A percentile compares a stretch with the other conserved stretches of the same genome.
phyloP scores from a whole-genome alignment of 2,888 invertebrate species.

The Oeneis ivallda region DNA sequence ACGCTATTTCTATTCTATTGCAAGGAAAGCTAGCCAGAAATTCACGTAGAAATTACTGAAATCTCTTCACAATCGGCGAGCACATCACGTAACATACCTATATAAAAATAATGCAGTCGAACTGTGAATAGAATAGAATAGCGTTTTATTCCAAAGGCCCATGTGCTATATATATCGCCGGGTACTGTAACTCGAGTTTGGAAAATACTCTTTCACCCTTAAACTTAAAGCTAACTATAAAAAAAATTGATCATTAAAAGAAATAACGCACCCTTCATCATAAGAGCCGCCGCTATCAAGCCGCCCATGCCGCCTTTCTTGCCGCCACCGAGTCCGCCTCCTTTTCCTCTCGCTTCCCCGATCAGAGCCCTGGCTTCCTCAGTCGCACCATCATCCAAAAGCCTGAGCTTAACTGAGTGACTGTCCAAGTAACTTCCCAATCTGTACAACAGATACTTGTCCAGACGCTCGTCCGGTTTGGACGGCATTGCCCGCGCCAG shows the following conservation, averaged over 20 bases:
- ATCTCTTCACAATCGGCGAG: no score
- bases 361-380: constrained; percentile 81
- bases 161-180: no score
- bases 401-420: constrained; percentile 86
- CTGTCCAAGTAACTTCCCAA: constrained; percentile 87
- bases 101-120: no score
- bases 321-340: constrained; percentile 70
- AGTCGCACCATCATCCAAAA: constrained; percentile 84
- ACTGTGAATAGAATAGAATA: no score
- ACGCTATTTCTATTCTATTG: no score
- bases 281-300: constrained; percentile 78
- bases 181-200: no score
- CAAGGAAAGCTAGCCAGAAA: no score
- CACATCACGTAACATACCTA: no score
- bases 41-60: no score
- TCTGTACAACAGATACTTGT: constrained; percentile 87
- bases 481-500: constrained; percentile 88
- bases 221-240: neutral
- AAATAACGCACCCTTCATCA: constrained; percentile 79
- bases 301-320: constrained; percentile 79
- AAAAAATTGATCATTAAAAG: neutral
- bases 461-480: constrained; percentile 88
- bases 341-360: constrained; percentile 78
- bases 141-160: no score
- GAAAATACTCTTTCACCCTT: no score